phyloP scores from a whole-genome alignment of 2,113 vertebrate genomes.

The Cyrtonyx montezumae region DNA sequence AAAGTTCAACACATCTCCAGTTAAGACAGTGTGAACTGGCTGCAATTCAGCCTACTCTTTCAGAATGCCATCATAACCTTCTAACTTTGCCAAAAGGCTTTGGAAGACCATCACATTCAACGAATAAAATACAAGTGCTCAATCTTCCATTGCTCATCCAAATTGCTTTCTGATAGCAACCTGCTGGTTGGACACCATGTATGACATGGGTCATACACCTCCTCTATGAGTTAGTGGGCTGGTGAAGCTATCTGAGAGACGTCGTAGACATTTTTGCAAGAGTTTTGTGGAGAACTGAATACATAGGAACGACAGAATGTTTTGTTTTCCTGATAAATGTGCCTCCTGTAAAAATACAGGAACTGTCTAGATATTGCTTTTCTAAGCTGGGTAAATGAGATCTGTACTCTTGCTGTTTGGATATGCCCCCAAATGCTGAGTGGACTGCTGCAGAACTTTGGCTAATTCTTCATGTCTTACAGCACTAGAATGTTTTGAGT shows the following conservation, averaged over 20 bases:
- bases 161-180: accelerated
- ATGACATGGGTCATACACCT: neutral
- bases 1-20: neutral
- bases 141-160: neutral
- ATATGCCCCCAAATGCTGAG: neutral
- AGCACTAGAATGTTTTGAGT: neutral
- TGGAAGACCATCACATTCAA: neutral
- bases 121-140: neutral
- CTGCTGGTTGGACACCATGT: neutral
- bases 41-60: neutral
- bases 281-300: neutral
- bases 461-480: neutral
- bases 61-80: neutral
- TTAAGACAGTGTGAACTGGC: neutral
- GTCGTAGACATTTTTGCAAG: neutral
- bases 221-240: neutral
- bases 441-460: neutral
- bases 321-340: neutral
- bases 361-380: neutral
- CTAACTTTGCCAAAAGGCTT: neutral
- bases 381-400: neutral
- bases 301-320: neutral
- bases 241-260: neutral
- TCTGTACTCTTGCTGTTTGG: neutral
- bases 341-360: neutral